Evolutionary conservation across 2,797 vertebrate species (phyloP), one percentile per base, ranked within the genome.

Genomic region (Peromyscus aztecus): DNA sequence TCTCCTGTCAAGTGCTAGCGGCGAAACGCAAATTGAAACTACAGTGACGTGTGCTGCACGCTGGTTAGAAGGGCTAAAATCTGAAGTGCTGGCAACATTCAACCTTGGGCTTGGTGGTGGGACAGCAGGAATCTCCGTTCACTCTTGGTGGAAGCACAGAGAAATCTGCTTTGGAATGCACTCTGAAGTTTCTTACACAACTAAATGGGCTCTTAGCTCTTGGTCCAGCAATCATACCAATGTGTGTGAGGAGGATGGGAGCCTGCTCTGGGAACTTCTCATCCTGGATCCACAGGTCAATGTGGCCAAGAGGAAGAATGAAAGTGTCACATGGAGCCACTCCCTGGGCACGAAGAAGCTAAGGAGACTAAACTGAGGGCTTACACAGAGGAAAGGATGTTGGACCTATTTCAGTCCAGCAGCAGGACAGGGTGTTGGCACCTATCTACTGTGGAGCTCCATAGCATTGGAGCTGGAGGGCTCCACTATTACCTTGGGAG

Each of bases 231-330:
- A 43, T 43, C 82, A 80, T 43, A 6, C n/a, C 2, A 1, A 12
- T 43, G 24, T 86, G 23, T 17, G 23, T 37, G 46, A 71, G n/a
- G n/a, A 57, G 16, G 13, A 17, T 3, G 40, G 63, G 78, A 83
- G 61, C 11, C 37, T 49, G 8, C 27, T 61, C 10, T 40, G 65
- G 99, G 99, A 99, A 98, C 99, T 99, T 98, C 98, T 99, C 77
- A 99, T 99, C 96, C 99, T 99, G 59, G 13, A 99, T 96, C 98
- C 98, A 40, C 99, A 99, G 99, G 99, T 99, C 99, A 99, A 99
- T 96, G 99, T 99, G 82, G 99, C 73, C 97, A 99, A 0, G 99
- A 99, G 93, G 99, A 99, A 0, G 99, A 99, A 99, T 94, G 99
- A 57, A 99, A 99, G 95, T 99, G 99, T 89, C 99, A 99, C 87